Evolutionary conservation across 2,113 vertebrate genomes (phyloP), one percentile per base, ranked within the genome.

Genomic region (Trachemys scripta): DNA sequence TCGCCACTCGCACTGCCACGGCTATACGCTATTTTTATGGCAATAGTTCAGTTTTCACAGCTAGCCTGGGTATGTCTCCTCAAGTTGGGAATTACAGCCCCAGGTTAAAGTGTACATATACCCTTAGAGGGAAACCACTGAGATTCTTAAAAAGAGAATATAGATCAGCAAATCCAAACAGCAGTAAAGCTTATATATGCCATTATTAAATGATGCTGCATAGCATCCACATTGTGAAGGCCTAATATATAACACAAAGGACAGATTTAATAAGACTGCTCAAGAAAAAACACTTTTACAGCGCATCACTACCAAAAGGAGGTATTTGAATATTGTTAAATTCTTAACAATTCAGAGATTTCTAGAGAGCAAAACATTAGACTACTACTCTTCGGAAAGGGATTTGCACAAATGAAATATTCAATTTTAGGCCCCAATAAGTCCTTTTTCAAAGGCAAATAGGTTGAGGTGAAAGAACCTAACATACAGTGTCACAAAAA

Each of bases 381-480:
- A 57, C 14, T 69, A n/a, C 12, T 80, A n/a, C 24, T 45, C 38
- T 69, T 69, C 62, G 20, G 35, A 69, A 59, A 72, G 12, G 47
- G 38, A 45, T 8, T 86, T 10, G 29, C 19, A 57, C 2, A 12
- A 0, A 0, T 38, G 5, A 90, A 72, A 38, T 7, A 42, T 45
- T 5, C 31, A 93, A 87, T 87, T 85, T 14, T 22, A 80, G 53
- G 56, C 51, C 22, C 29, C 49, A 82, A 76, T 13, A 45, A 45
- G 22, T 76, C 16, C 75, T 82, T 92, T 76, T 90, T 78, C 57
- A 54, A 20, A 81, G 53, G 42, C 45, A 93, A 35, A 69, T 2
- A 56, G 16, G 42, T 57, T 45, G 84, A 85, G 62, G 1, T 80
- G 19, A 27, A 88, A 81, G 38, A 54, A 38, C 47, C 69, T n/a